Evolutionary conservation across 2,888 invertebrate genomes (phyloP).

Genomic region (Alcis repandata): DNA sequence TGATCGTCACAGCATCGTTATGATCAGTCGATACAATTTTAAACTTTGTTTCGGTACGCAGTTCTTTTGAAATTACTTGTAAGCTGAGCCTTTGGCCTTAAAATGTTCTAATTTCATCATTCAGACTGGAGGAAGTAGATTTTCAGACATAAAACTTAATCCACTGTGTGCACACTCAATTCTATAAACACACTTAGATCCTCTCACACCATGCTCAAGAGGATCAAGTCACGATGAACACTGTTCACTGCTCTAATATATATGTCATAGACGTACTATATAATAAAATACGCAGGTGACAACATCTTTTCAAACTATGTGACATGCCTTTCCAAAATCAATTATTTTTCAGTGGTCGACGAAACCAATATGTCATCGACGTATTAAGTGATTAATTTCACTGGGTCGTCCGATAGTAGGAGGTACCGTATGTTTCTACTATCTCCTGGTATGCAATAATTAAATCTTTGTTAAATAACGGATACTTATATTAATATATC

Average conservation of each 20-base stretch:
- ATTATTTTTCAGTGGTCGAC: too few species aligned
- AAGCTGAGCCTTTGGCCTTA: too few species aligned
- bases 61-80: too few species aligned
- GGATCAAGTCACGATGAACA: slow-evolving; percentile 5
- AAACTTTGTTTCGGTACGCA: too few species aligned
- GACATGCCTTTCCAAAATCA: too few species aligned
- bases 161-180: slow-evolving; percentile 11
- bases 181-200: neutral
- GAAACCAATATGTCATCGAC: too few species aligned
- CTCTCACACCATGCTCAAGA: slow-evolving; percentile 1
- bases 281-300: too few species aligned
- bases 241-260: neutral
- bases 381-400: neutral
- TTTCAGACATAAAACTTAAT: slow-evolving; percentile 6
- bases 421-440: neutral
- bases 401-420: slow-evolving; percentile 18
- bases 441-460: slow-evolving; percentile 1
- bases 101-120: neutral
- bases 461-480: neutral
- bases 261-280: too few species aligned
- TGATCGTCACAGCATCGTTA: too few species aligned
- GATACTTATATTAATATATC: too few species aligned
- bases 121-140: neutral
- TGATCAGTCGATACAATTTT: too few species aligned
- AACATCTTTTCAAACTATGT: too few species aligned